These are phyloP conservation scores for Teleopsis dalmanni DNA, from an alignment of 1,140 invertebrate genomes.

Conservation along the genomic window DNA sequence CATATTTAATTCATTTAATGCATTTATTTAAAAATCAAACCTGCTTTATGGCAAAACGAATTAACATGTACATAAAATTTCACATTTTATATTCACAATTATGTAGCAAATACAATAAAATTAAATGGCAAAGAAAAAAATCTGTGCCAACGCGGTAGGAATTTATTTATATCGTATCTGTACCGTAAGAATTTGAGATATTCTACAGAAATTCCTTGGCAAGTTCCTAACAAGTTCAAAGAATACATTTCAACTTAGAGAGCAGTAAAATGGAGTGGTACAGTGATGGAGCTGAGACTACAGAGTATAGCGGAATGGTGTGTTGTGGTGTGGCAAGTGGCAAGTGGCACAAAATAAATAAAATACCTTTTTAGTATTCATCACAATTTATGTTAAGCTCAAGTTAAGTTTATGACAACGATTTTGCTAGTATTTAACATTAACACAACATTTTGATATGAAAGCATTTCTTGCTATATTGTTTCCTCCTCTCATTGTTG, in stretches of 20 bases:
- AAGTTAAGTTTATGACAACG: constrained; percentile 28
- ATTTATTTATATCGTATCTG: neutral
- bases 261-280: too few species aligned
- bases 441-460: constrained; percentile 1
- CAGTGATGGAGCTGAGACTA: too few species aligned
- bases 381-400: constrained; percentile 44
- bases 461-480: neutral
- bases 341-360: constrained; percentile 1
- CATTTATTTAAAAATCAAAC: constrained; percentile 28
- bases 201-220: neutral
- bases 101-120: neutral
- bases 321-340: neutral
- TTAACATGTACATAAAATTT: constrained; percentile 43
- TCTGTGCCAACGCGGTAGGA: neutral
- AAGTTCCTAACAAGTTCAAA: neutral
- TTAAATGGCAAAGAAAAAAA: neutral
- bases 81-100: neutral
- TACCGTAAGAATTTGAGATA: too few species aligned
- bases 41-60: constrained; percentile 43
- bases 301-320: too few species aligned
- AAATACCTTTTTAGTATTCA: constrained; percentile 44
- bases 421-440: constrained; percentile 9
- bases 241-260: neutral
- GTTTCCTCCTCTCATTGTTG: neutral
- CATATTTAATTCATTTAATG: neutral